Base-by-base conservation (phyloP, 2,113 vertebrate genomes). In the Oenanthe oenanthe region DNA sequence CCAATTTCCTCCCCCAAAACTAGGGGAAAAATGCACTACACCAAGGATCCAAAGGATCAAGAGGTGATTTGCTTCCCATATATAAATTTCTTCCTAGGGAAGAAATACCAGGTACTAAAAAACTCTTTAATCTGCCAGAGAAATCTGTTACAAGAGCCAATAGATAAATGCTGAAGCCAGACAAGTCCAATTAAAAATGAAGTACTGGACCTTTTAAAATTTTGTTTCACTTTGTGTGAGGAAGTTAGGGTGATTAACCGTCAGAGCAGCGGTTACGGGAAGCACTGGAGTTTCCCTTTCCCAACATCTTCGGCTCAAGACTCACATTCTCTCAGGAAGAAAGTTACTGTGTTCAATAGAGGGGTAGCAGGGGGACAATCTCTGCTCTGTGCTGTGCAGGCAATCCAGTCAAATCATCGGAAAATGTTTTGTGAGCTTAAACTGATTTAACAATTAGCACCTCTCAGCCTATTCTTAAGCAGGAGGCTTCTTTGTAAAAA, bases 171-270 rank as follows among this genome's bases (percentile, higher is more conserved):
- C 93, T 68, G 75, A 92, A 94, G 68, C 71, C 72, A 90, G 83
- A 82, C 77, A 85, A 93, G 51, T 89, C 67, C 62, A 95, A 87
- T 96, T 95, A 89, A 95, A 91, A 95, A 88, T 45, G 53, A 89
- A 93, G 58, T 48, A 68, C 66, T 74, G 45, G 34, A 77, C 51
- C 60, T 65, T 85, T 94, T 76, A 2, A 34, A 76, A 57, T 80
- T 80, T 90, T 94, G 51, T 80, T 94, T 95, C 75, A 92, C n/a
- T 88, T 88, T 85, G 38, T 90, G 76, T 0, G 0, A 92, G 75
- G 85, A 93, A 93, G 75, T 80, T 71, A n/a, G 94, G 60, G 47
- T 92, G 90, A 95, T 95, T 89, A 92, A 85, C 74, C 72, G 17
- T 62, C 53, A 66, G 67, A 80, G 91, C 51, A 53, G 65, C 51